phyloP scores from a whole-genome alignment of 1,140 invertebrate species.

The Carposina sasakii region DNA sequence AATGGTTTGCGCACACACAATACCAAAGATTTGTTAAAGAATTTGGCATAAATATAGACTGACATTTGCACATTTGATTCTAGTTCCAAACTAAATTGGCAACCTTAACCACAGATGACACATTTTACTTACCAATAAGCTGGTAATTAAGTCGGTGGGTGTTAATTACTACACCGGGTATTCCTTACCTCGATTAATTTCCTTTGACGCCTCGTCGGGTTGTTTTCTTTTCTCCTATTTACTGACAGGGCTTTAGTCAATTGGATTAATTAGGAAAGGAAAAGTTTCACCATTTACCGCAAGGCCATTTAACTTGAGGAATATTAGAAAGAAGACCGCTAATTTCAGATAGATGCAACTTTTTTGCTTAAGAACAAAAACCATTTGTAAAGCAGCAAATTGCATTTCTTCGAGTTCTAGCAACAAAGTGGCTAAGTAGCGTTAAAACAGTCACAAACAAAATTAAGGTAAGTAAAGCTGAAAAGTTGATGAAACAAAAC shows the following conservation, averaged over 20 bases:
- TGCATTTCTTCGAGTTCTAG: constrained; percentile 2
- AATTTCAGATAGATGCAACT: too few species aligned
- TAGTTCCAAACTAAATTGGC: too few species aligned
- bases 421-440: background rate
- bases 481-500: constrained; percentile 62
- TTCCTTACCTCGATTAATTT: constrained; percentile 41
- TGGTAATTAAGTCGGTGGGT: constrained; percentile 53
- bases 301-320: too few species aligned
- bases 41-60: too few species aligned
- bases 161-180: constrained; percentile 45
- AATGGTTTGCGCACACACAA: too few species aligned
- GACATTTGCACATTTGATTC: too few species aligned
- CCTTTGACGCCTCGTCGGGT: constrained; percentile 33
- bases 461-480: constrained; percentile 62
- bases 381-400: background rate
- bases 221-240: constrained; percentile 36
- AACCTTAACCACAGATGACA: constrained; percentile 40
- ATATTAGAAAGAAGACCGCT: too few species aligned
- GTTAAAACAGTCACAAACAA: constrained; percentile 33
- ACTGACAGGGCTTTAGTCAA: too few species aligned
- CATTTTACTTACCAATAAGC: constrained; percentile 51
- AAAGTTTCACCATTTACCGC: too few species aligned
- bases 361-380: too few species aligned
- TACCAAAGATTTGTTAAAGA: too few species aligned
- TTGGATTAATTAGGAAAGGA: too few species aligned